These are phyloP conservation scores for Volucella bombylans DNA, from an alignment of 2,888 invertebrate genomes.

Conservation along the genomic window DNA sequence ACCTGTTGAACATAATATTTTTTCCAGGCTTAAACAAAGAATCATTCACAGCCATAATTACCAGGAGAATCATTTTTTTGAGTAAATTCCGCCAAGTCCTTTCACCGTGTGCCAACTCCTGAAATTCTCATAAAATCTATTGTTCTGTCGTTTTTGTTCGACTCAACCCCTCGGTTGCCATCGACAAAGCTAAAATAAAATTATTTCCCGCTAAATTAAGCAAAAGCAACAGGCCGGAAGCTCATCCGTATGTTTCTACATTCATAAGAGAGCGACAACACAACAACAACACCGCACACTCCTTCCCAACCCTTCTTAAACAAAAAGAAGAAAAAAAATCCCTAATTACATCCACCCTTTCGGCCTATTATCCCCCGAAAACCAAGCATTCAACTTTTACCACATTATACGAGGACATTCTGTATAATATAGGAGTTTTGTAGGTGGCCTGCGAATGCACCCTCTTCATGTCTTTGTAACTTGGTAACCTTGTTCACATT, in stretches of 20 bases:
- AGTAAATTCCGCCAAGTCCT: slow-evolving; percentile 10
- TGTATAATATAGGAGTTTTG: slow-evolving; percentile 9
- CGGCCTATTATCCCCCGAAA: background rate
- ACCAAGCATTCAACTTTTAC: background rate
- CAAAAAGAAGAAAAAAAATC: slow-evolving; percentile 19
- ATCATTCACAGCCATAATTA: slow-evolving; percentile 39
- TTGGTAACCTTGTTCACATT: background rate
- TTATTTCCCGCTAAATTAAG: slow-evolving; percentile 57
- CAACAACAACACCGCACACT: background rate
- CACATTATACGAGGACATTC: slow-evolving; percentile 21
- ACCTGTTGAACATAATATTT: slow-evolving; percentile 25
- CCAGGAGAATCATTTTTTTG: slow-evolving; percentile 1
- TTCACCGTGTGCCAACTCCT: slow-evolving; percentile 1
- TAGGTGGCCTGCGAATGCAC: background rate
- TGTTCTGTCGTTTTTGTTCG: background rate
- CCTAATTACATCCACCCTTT: slow-evolving; percentile 56
- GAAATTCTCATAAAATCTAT: background rate
- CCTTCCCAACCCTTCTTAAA: background rate
- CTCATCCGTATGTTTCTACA: slow-evolving; percentile 46
- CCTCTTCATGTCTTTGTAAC: background rate
- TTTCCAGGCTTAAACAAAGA: background rate
- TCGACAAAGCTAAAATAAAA: slow-evolving; percentile 47
- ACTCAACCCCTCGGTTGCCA: background rate
- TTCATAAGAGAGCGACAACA: slow-evolving; percentile 6
- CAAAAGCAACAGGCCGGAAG: slow-evolving; percentile 56